Conservation (phyloP, 2,113 vertebrate species). For the Butorides virescens region DNA sequence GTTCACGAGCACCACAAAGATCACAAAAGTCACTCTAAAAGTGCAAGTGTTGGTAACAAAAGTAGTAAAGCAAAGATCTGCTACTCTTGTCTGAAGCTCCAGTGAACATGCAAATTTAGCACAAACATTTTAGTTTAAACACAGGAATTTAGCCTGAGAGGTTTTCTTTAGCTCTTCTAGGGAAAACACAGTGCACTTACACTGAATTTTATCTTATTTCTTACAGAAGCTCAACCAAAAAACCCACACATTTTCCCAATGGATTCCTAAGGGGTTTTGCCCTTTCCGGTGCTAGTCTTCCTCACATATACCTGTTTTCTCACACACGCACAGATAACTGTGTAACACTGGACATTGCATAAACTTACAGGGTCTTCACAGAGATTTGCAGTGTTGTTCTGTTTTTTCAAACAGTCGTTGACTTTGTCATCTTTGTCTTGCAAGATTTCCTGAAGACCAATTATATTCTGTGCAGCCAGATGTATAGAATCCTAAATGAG, state of each 20-base stretch:
- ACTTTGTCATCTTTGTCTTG: conserved; percentile 71
- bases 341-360: background rate
- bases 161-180: background rate
- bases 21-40: background rate
- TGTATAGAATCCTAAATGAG: conserved; percentile 83
- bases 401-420: conserved; percentile 29
- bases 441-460: conserved; percentile 80
- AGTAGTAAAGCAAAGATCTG: background rate
- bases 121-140: background rate
- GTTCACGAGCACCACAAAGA: background rate
- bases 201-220: background rate
- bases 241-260: background rate
- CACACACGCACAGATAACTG: background rate
- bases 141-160: background rate
- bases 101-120: background rate
- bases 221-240: background rate
- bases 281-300: background rate
- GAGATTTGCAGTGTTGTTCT: conserved; percentile 65
- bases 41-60: background rate
- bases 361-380: conserved; percentile 87
- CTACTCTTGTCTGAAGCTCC: background rate
- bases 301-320: background rate
- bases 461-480: conserved; percentile 76
- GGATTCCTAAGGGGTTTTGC: background rate
- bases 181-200: background rate